Percentiles rank a stretch among this genome's conserved stretches.
These are phyloP conservation scores for Forbesichthys papilliferus DNA, from an alignment of 2,113 vertebrate species.

Conservation along the genomic window DNA sequence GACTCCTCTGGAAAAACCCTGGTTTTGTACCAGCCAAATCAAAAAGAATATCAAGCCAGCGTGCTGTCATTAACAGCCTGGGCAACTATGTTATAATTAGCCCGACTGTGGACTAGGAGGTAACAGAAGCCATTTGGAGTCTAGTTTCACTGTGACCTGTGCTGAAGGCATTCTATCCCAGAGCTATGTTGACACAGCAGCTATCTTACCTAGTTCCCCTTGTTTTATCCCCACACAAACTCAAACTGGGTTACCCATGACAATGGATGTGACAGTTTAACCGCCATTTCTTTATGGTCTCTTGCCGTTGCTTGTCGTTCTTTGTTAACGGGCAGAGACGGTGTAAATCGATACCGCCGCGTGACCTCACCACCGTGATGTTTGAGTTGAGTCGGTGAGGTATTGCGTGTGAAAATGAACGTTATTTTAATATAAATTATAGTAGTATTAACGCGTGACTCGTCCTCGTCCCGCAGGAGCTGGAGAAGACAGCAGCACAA, in stretches of 20 bases:
- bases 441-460: fast-evolving
- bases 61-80: constrained; percentile 42
- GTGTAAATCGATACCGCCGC: neutral
- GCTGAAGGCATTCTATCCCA: constrained; percentile 38
- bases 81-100: constrained; percentile 68
- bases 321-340: neutral
- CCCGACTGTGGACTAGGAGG: constrained; percentile 41
- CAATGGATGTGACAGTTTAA: constrained; percentile 28
- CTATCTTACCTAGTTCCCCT: constrained; percentile 23
- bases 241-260: constrained; percentile 23
- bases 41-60: neutral
- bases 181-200: constrained; percentile 47
- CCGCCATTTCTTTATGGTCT: constrained; percentile 19
- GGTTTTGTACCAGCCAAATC: constrained; percentile 17
- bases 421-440: neutral
- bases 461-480: constrained; percentile 60
- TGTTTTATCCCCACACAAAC: constrained; percentile 30
- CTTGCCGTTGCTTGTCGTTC: constrained; percentile 18
- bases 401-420: neutral
- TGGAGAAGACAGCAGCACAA: constrained; percentile 72
- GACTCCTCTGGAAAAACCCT: constrained; percentile 18
- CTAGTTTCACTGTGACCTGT: constrained; percentile 65
- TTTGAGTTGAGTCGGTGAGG: neutral
- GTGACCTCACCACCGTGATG: neutral
- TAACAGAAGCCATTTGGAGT: constrained; percentile 62